Conservation (phyloP, 2,797 vertebrate species). For the Myoxocephalus aenaeus region DNA sequence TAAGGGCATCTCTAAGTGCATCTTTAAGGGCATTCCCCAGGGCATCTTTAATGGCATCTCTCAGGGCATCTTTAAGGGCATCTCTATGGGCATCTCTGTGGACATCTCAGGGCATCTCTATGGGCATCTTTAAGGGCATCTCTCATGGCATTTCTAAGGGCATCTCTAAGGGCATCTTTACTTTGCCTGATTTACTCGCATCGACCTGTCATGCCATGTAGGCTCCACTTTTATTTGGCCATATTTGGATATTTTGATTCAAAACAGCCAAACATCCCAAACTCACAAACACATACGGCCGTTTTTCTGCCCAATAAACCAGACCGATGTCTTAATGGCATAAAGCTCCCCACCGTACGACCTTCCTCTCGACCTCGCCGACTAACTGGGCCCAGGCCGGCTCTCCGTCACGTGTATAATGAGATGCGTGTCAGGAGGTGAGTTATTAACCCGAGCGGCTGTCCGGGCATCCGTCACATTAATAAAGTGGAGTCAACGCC, state of each 20-base stretch:
- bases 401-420: slow-evolving; percentile 31
- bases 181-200: no score
- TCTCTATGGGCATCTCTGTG: no score
- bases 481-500: slow-evolving; percentile 51
- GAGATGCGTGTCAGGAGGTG: slow-evolving; percentile 33
- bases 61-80: no score
- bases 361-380: not conserved
- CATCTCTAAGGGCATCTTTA: no score
- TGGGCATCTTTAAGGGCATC: no score
- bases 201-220: no score
- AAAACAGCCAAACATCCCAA: not conserved
- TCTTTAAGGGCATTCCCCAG: no score
- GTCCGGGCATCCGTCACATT: slow-evolving; percentile 56
- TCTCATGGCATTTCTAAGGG: no score
- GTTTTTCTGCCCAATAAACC: not conserved
- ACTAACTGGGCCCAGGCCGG: not conserved
- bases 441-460: slow-evolving; percentile 45
- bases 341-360: not conserved
- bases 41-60: no score
- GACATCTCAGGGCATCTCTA: no score
- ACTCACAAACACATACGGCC: fast-evolving
- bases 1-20: no score
- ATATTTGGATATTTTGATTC: not conserved
- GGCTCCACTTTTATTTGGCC: not conserved
- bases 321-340: not conserved